Percentiles rank a stretch among this genome's conserved stretches.
Conservation (phyloP, 2,797 vertebrate species). For the Syndactyla subalaris region DNA sequence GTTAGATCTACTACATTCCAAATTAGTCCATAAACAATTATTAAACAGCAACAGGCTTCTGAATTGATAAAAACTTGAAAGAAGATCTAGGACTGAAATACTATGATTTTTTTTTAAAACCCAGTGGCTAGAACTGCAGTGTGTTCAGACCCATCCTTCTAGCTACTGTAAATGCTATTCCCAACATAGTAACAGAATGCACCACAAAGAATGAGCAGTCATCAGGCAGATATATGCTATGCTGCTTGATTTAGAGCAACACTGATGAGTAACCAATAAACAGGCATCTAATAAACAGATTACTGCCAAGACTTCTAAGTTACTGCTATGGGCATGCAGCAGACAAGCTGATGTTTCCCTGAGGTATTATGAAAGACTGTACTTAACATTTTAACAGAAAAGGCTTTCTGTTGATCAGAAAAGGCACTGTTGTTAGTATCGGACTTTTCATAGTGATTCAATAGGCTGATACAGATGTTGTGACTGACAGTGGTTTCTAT, state of each 20-base stretch:
- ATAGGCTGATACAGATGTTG: constrained; percentile 19
- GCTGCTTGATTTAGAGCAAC: neutral
- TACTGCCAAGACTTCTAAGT: neutral
- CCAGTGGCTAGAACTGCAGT: accelerated
- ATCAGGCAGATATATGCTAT: neutral
- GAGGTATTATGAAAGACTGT: neutral
- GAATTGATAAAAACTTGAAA: neutral
- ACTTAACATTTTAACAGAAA: neutral
- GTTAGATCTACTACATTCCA: neutral
- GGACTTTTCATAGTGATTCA: neutral
- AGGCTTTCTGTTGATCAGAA: neutral
- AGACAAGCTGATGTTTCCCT: neutral
- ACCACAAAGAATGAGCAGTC: neutral
- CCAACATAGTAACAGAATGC: neutral
- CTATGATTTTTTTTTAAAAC: neutral
- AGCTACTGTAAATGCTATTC: neutral
- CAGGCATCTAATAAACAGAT: neutral
- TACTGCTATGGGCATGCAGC: neutral
- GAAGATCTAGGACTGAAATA: neutral
- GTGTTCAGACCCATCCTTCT: neutral
- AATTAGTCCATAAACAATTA: neutral
- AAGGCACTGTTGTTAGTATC: neutral
- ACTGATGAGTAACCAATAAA: neutral
- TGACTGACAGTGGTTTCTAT: constrained; percentile 29
- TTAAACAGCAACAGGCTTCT: neutral